These are phyloP conservation scores for Chymomyza amoena DNA, from an alignment of 2,888 invertebrate species.

Conservation along the genomic window DNA sequence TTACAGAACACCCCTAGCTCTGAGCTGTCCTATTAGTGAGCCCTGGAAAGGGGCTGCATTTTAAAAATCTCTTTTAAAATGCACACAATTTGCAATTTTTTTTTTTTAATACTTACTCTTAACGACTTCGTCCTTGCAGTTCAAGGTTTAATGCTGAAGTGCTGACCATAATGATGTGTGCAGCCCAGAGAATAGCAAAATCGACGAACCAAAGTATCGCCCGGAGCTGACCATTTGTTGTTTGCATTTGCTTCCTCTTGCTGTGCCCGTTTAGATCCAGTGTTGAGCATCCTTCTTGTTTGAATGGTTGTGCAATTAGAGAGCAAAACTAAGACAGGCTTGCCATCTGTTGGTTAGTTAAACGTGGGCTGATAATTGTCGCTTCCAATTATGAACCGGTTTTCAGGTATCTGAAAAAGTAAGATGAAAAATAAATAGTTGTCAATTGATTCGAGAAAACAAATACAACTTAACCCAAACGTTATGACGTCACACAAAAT, in stretches of 20 bases:
- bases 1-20: no score
- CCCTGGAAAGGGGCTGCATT: slow-evolving; percentile 13
- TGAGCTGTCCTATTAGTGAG: not conserved
- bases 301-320: slow-evolving; percentile 3
- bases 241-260: not conserved
- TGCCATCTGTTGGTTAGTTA: not conserved
- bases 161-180: slow-evolving; percentile 54
- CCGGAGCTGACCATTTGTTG: not conserved
- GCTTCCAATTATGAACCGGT: no score
- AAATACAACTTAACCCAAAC: no score
- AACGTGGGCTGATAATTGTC: no score
- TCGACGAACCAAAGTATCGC: not conserved
- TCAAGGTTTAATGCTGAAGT: slow-evolving; percentile 46
- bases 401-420: no score
- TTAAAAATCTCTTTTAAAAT: slow-evolving; percentile 46
- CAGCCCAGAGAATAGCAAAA: slow-evolving; percentile 1
- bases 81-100: slow-evolving; percentile 53
- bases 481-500: no score
- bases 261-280: not conserved
- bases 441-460: no score
- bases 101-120: not conserved
- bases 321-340: not conserved
- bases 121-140: slow-evolving; percentile 8
- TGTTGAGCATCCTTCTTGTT: not conserved
- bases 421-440: no score